phyloP scores from a whole-genome alignment of 92 coral and sea anemone species.

The Desmophyllum pertusum region DNA sequence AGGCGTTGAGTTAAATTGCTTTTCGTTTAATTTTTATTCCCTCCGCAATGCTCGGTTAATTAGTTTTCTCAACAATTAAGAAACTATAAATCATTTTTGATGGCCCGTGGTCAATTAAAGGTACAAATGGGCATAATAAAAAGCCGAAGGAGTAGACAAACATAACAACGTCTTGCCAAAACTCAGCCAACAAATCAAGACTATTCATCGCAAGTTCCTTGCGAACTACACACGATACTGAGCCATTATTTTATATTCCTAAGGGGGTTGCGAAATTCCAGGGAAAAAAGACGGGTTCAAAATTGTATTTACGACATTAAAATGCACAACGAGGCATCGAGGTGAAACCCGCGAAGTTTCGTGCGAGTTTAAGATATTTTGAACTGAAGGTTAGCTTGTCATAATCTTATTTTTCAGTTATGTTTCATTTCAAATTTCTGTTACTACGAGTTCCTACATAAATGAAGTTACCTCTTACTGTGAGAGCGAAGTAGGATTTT shows the following conservation, averaged over 20 bases:
- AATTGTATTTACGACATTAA: not conserved
- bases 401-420: not conserved
- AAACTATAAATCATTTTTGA: slow-evolving; percentile 24
- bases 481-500: not conserved
- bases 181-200: not conserved
- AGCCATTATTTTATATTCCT: not conserved
- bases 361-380: not conserved
- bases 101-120: slow-evolving; percentile 21
- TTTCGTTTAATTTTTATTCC: slow-evolving; percentile 6
- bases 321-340: not conserved
- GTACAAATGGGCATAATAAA: slow-evolving; percentile 11
- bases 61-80: slow-evolving; percentile 28
- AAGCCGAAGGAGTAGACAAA: not conserved
- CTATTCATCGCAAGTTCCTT: not conserved
- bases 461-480: slow-evolving; percentile 13
- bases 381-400: not conserved
- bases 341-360: not conserved
- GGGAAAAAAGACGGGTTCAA: not conserved
- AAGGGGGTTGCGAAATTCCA: not conserved
- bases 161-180: not conserved
- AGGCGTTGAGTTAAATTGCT: not conserved
- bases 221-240: not conserved
- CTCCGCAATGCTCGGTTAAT: slow-evolving; percentile 14
- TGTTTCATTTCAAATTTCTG: not conserved
- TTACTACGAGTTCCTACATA: not conserved